Base-by-base conservation (phyloP, 92 coral and sea anemone genomes). In the Palythoa caribaeorum region DNA sequence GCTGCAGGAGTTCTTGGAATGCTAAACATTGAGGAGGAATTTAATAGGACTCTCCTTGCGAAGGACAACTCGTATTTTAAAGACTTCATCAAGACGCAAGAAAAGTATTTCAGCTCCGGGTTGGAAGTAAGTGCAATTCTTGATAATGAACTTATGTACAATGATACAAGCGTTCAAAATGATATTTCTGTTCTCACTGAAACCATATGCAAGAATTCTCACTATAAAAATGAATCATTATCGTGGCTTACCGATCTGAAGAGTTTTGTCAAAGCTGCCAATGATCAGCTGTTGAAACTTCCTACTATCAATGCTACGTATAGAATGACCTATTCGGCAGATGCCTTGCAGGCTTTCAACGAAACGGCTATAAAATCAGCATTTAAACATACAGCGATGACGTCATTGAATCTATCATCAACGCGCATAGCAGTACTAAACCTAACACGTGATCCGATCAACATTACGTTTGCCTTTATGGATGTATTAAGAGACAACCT, bases 1-100 rank as follows among this genome's bases (percentile, higher is more conserved):
- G 91, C 88, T 15, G 92, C 87, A 54, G 91, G 96, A 10, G 73
- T 94, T 10, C 86, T 83, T 68, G 94, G 94, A 21, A 91, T 91
- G 68, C 62, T 84, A 47, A 88, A 92, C 57, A 74, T 90, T 21
- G 84, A 83, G 36, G 92, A 94, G 47, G 89, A 83, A 51, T 94
- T 91, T 71, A 88, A 92, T 65, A 90, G 90, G 6, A 83, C 89
- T 8, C 66, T 94, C 57, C 75, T 94, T 59, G 96, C 94, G 6
- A 92, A 92, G 77, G 91, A 92, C 21, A 90, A 72, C 62, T 93
- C 96, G 11, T 88, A 89, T 57, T 79, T 76, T 63, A 57, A 65
- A 17, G 53, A 57, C 4, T 89, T 92, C 54, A 53, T 92, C 48
- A 55, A 47, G 19, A 68, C 78, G 2, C 87, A 89, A 73, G 90